Evolutionary conservation across 2,888 invertebrate species (phyloP).

Genomic region (Phalera bucephala): DNA sequence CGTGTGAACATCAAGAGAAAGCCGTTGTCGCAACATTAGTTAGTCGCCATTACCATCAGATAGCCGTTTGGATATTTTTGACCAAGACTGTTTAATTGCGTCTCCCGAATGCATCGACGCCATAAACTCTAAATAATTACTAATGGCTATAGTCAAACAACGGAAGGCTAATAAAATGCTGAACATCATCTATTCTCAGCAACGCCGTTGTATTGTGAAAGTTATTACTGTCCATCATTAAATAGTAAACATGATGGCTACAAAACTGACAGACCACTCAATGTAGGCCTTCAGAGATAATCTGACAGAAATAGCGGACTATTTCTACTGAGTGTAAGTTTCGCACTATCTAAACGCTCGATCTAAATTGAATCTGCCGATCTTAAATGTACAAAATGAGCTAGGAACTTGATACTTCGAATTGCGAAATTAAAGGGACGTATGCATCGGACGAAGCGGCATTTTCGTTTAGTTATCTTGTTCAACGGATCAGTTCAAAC

Average conservation of each 20-base stretch:
- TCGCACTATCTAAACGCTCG: constrained; percentile 49
- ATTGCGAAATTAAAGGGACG: constrained; percentile 55
- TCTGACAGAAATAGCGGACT: constrained; percentile 48
- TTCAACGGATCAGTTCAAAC: constrained; percentile 43
- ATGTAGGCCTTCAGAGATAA: constrained; percentile 39
- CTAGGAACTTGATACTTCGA: constrained; percentile 48
- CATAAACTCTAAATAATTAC: constrained; percentile 46
- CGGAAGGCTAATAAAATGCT: constrained; percentile 41
- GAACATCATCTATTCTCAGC: constrained; percentile 26
- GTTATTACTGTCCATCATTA: constrained; percentile 20
- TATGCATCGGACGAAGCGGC: constrained; percentile 35
- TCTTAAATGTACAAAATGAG: constrained; percentile 56
- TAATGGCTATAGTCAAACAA: constrained; percentile 48
- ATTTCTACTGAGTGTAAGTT: constrained; percentile 47
- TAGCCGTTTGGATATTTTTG: constrained; percentile 50
- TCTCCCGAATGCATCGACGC: constrained; percentile 34
- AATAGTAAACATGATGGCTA: constrained; percentile 21
- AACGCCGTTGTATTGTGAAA: constrained; percentile 33
- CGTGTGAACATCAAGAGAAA: constrained; percentile 80
- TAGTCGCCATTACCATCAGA: constrained; percentile 58
- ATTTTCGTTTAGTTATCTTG: constrained; percentile 48
- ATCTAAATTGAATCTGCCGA: constrained; percentile 70
- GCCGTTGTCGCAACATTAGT: constrained; percentile 73
- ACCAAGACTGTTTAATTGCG: constrained; percentile 51
- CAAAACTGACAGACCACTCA: constrained; percentile 31